Percentiles rank a stretch among this genome's conserved stretches.
Conservation (phyloP, 2,113 vertebrate genomes). For the Rhynchomys soricoides region DNA sequence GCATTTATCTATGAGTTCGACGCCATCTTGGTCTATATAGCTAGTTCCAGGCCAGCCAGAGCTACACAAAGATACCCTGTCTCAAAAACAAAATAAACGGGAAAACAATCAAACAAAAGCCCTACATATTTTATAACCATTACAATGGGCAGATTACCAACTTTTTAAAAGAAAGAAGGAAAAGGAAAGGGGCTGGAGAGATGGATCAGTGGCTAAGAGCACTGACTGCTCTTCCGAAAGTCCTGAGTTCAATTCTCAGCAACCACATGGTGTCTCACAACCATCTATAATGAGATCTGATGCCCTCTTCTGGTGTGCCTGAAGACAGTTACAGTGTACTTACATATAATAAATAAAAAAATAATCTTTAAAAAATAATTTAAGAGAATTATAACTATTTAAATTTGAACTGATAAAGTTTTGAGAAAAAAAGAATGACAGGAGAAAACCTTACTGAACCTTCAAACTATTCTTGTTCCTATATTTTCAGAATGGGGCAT, state of each 20-base stretch:
- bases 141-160: not conserved
- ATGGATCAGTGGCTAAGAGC: not conserved
- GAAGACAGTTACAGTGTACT: no score
- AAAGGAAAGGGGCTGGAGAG: not conserved
- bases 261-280: no score
- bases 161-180: not conserved
- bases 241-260: not conserved
- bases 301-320: no score
- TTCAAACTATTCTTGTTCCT: not conserved
- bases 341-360: not conserved
- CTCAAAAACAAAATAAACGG: not conserved
- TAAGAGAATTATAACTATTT: conserved; percentile 5
- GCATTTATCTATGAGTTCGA: no score
- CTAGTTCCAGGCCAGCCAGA: not conserved
- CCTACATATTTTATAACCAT: not conserved
- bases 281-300: no score
- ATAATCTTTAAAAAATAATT: not conserved
- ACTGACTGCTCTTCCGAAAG: not conserved
- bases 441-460: not conserved
- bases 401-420: not conserved
- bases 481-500: not conserved
- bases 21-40: not conserved
- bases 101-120: not conserved
- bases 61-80: not conserved
- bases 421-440: not conserved